These are phyloP conservation scores for Elephantulus edwardii DNA, from an alignment of 2,113 vertebrate species.

Conservation along the genomic window DNA sequence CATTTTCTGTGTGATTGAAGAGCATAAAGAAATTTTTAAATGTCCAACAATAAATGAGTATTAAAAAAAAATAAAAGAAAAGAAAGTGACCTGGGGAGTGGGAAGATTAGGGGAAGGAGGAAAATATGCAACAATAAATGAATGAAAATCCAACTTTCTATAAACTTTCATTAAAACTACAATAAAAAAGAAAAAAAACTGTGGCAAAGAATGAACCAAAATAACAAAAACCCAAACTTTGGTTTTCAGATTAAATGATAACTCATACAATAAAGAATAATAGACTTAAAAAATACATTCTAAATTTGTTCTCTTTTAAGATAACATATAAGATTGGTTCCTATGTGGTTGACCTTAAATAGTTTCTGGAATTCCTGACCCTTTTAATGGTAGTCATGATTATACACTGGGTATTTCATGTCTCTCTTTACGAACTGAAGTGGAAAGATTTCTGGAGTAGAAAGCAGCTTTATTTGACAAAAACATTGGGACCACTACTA, in stretches of 20 bases:
- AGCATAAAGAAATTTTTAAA: background rate
- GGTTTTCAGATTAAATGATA: too few species aligned
- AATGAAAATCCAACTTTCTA: too few species aligned
- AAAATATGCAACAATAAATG: too few species aligned
- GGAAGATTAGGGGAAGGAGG: too few species aligned
- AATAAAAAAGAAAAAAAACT: too few species aligned
- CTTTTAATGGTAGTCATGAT: background rate
- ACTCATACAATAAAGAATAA: too few species aligned
- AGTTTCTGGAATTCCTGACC: background rate
- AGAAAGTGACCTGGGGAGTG: too few species aligned
- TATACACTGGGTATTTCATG: background rate
- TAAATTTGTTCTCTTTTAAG: background rate
- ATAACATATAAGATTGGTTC: background rate
- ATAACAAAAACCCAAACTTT: too few species aligned
- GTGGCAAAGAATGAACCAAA: too few species aligned
- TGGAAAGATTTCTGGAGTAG: background rate
- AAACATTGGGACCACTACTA: background rate
- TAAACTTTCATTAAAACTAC: too few species aligned
- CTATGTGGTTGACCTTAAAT: slow-evolving; percentile 11
- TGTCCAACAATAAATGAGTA: background rate
- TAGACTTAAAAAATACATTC: too few species aligned
- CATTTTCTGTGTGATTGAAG: background rate
- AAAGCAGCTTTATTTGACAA: background rate
- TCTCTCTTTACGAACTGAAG: background rate
- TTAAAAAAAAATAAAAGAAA: too few species aligned